A percentile compares a stretch with the other conserved stretches of the same genome.
Conservation (phyloP, 2,113 vertebrate genomes). For the Lanius ludovicianus region DNA sequence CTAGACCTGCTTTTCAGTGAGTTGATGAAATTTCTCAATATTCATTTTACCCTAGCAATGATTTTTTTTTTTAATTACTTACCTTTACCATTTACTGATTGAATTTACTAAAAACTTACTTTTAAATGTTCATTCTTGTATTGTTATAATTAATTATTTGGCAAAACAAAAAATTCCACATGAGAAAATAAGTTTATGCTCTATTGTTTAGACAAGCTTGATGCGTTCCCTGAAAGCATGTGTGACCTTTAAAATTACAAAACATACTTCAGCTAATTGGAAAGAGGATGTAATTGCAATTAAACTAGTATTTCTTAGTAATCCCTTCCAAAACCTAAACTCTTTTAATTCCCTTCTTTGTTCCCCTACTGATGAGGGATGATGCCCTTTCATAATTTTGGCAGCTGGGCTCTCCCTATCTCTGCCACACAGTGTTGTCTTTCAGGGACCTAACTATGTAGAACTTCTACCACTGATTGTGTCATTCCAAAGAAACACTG, state of each 20-base stretch:
- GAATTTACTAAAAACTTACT: not conserved
- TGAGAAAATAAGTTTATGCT: not conserved
- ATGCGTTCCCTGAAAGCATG: not conserved
- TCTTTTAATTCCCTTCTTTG: not conserved
- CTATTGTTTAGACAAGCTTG: not conserved
- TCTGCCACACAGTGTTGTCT: not conserved
- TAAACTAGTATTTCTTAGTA: constrained; percentile 4
- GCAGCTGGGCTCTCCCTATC: not conserved
- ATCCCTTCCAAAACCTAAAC: not conserved
- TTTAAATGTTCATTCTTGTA: not conserved
- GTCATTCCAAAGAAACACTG: not conserved
- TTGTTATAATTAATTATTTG: not conserved
- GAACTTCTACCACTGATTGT: not conserved
- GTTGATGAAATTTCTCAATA: not conserved
- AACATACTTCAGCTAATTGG: not conserved
- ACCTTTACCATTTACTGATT: not conserved
- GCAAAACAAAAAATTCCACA: not conserved
- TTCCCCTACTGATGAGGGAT: not conserved
- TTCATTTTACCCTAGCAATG: not conserved
- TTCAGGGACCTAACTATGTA: not conserved
- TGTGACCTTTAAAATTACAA: not conserved
- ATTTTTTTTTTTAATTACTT: not conserved
- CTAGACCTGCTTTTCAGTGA: not conserved
- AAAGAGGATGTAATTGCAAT: constrained; percentile 35
- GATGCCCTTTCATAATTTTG: not conserved